Conservation (phyloP, 2,797 vertebrate species). For the Linurgus olivaceus region DNA sequence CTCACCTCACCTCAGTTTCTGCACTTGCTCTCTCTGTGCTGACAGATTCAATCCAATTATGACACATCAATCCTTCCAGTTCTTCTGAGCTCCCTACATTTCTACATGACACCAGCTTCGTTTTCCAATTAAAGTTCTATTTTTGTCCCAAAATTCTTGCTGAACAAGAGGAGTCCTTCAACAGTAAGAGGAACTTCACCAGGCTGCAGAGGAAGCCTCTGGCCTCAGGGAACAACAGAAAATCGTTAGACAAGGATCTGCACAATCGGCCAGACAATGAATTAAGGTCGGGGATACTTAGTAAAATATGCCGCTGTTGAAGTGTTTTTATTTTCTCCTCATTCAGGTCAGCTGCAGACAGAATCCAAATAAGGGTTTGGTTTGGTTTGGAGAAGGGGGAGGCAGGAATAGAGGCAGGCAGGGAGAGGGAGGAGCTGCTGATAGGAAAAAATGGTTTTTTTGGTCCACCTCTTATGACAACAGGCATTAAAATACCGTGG, state of each 20-base stretch:
- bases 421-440: neutral
- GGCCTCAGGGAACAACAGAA: neutral
- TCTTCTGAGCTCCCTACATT: neutral
- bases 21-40: neutral
- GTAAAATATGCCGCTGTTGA: neutral
- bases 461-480: neutral
- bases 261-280: neutral
- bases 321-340: neutral
- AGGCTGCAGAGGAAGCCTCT: neutral
- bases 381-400: neutral
- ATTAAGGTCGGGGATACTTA: neutral
- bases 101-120: neutral
- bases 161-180: neutral
- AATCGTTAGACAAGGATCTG: neutral
- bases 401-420: neutral
- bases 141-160: neutral
- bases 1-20: neutral
- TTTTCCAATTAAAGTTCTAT: neutral
- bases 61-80: neutral
- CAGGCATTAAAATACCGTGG: neutral
- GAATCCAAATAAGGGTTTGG: neutral
- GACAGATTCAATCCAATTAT: accelerated
- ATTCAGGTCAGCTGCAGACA: neutral
- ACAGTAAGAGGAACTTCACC: neutral
- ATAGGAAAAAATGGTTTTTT: neutral